These are phyloP conservation scores for Ips typographus DNA, from an alignment of 1,140 invertebrate genomes.

Conservation along the genomic window DNA sequence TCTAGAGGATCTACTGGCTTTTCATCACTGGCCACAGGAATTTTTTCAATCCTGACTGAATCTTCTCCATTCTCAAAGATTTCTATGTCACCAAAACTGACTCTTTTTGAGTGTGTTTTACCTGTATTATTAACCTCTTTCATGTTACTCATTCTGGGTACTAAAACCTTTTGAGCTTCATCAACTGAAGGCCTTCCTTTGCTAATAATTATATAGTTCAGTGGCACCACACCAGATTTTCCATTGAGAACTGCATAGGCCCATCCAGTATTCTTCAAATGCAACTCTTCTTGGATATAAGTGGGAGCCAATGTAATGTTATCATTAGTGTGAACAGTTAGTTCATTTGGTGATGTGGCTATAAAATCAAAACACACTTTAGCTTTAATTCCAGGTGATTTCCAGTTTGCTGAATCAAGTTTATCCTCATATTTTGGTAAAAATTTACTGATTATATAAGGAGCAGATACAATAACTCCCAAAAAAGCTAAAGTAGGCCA, in stretches of 20 bases:
- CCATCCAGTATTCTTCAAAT: slow-evolving; percentile 71
- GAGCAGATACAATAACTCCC: slow-evolving; percentile 82
- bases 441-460: slow-evolving; percentile 89
- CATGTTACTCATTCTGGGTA: slow-evolving; percentile 33
- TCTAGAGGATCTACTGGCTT: neutral
- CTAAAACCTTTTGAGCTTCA: slow-evolving; percentile 12
- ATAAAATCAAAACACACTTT: slow-evolving; percentile 77
- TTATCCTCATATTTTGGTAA: slow-evolving; percentile 59
- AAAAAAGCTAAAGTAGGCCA: slow-evolving; percentile 82
- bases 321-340: slow-evolving; percentile 76
- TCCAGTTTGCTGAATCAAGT: slow-evolving; percentile 66
- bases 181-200: slow-evolving; percentile 33
- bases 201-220: slow-evolving; percentile 69
- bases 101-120: slow-evolving; percentile 46
- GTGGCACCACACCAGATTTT: slow-evolving; percentile 72
- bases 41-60: slow-evolving; percentile 15
- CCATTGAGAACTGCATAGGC: slow-evolving; percentile 70
- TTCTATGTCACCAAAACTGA: slow-evolving; percentile 51
- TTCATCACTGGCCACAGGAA: slow-evolving; percentile 12
- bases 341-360: slow-evolving; percentile 70
- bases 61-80: slow-evolving; percentile 44
- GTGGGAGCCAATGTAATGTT: slow-evolving; percentile 80
- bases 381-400: slow-evolving; percentile 69
- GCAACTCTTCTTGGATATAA: slow-evolving; percentile 71
- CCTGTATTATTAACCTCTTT: slow-evolving; percentile 18